phyloP scores from a whole-genome alignment of 2,888 invertebrate species.

The Argyresthia albistria region DNA sequence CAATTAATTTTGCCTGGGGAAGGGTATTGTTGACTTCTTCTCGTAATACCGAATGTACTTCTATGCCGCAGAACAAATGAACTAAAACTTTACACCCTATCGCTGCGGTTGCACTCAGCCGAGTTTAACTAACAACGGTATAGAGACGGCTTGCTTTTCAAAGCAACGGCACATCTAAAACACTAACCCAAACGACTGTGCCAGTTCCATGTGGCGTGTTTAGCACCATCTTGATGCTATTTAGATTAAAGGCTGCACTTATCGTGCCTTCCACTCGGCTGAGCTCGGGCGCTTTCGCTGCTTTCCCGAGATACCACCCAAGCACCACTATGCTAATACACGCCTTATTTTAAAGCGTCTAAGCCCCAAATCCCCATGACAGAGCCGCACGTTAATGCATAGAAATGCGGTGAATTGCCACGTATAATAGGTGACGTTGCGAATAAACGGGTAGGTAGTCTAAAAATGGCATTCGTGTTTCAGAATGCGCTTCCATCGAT shows the following conservation, averaged over 20 bases:
- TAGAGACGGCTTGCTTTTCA: not conserved
- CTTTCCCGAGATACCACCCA: not conserved
- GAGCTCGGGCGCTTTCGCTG: slow-evolving; percentile 32
- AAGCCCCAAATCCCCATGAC: slow-evolving; percentile 21
- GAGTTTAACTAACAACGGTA: too few species aligned
- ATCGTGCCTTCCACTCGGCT: slow-evolving; percentile 51
- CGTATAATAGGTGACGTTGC: slow-evolving; percentile 30
- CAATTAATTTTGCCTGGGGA: too few species aligned
- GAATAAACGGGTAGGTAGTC: not conserved
- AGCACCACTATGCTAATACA: slow-evolving; percentile 23
- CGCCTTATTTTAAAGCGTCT: slow-evolving; percentile 26
- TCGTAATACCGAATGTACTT: not conserved
- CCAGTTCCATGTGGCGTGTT: slow-evolving; percentile 17
- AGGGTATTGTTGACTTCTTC: too few species aligned
- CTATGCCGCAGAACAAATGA: not conserved
- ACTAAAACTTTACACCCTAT: too few species aligned
- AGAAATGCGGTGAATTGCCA: slow-evolving; percentile 47
- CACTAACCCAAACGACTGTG: not conserved
- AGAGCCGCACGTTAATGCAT: slow-evolving; percentile 37
- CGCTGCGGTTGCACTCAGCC: too few species aligned
- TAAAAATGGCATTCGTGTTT: not conserved
- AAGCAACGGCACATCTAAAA: not conserved
- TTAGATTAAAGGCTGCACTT: slow-evolving; percentile 62
- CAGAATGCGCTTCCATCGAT: not conserved
- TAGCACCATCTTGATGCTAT: slow-evolving; percentile 46